Conservation (phyloP, 2,888 invertebrate genomes). For the Dinocampus coccinellae region DNA sequence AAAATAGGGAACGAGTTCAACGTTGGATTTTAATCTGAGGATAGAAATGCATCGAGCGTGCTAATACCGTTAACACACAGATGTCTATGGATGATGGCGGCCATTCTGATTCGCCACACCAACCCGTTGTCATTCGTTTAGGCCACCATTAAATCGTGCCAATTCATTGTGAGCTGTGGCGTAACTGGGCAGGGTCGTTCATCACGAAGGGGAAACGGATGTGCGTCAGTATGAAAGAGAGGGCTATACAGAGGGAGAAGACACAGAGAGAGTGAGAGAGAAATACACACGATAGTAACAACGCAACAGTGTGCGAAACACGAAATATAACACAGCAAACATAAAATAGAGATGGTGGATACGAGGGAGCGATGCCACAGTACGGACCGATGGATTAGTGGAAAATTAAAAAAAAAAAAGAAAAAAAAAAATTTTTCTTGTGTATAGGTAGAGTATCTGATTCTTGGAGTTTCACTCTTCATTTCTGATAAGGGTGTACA, state of each 20-base stretch:
- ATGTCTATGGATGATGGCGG: background rate
- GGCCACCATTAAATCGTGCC: conserved; percentile 33
- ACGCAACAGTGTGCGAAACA: background rate
- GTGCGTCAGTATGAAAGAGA: conserved; percentile 22
- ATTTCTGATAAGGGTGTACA: conserved; percentile 15
- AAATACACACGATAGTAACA: conserved; percentile 19
- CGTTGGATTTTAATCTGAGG: conserved; percentile 24
- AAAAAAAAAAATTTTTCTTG: no score
- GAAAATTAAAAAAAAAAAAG: background rate
- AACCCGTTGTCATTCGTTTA: conserved; percentile 25
- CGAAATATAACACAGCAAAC: background rate
- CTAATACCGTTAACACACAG: background rate
- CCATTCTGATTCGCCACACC: conserved; percentile 29
- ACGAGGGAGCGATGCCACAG: background rate
- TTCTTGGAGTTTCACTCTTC: background rate
- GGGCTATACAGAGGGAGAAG: no score
- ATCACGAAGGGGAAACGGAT: conserved; percentile 36
- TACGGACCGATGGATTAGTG: conserved; percentile 7
- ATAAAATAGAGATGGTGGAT: background rate
- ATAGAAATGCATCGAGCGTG: conserved; percentile 10
- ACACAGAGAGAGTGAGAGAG: no score
- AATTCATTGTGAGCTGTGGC: conserved; percentile 28
- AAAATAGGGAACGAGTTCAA: background rate
- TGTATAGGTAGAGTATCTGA: background rate
- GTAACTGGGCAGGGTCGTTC: conserved; percentile 28